Conservation (phyloP, 2,113 vertebrate genomes). For the Sciurus niger region DNA sequence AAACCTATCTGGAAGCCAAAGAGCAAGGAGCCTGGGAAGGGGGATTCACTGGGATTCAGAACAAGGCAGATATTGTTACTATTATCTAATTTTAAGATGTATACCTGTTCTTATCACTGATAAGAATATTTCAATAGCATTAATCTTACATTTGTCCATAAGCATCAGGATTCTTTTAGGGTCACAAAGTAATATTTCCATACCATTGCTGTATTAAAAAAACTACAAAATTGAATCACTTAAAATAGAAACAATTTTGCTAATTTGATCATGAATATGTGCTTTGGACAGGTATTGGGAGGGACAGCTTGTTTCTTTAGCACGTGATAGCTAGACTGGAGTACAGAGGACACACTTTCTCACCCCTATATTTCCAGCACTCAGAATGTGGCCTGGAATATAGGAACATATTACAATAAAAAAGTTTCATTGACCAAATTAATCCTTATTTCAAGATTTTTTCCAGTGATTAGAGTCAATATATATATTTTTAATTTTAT, state of each 20-base stretch:
- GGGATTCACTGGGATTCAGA: neutral
- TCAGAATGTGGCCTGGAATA: neutral
- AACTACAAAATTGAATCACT: neutral
- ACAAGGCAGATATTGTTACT: neutral
- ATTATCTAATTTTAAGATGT: constrained; percentile 25
- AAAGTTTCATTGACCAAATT: neutral
- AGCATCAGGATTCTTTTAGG: neutral
- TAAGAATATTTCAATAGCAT: neutral
- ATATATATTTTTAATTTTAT: neutral
- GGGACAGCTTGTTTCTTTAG: neutral
- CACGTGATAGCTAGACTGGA: neutral
- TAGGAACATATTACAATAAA: neutral
- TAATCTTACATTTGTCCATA: neutral
- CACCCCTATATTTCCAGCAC: neutral
- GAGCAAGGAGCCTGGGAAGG: neutral
- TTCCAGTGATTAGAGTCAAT: neutral
- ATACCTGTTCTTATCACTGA: neutral
- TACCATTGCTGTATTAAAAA: neutral
- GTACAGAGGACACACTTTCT: neutral
- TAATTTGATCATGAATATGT: neutral
- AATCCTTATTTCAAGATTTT: neutral
- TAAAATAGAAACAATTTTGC: neutral
- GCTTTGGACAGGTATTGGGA: neutral
- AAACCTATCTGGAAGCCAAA: neutral
- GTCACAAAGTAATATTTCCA: neutral